Conservation (phyloP, 2,113 vertebrate species). For the Hippocampus guttulatus region DNA sequence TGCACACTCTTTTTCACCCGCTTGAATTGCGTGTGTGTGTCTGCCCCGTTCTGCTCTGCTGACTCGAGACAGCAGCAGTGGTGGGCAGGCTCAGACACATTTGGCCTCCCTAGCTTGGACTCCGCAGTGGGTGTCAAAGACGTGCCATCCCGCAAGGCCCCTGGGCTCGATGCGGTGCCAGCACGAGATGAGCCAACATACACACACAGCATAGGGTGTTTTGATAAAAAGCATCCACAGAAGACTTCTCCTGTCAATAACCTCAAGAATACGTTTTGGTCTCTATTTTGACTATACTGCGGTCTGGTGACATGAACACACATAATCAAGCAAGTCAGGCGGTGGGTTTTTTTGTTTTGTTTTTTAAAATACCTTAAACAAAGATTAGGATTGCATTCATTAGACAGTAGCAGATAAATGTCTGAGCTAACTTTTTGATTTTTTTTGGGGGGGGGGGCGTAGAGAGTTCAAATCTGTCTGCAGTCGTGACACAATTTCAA, state of each 20-base stretch:
- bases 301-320: not conserved
- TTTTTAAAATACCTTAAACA: not conserved
- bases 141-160: conserved; percentile 62
- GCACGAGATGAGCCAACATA: conserved; percentile 32
- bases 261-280: not conserved
- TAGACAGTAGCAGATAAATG: not conserved
- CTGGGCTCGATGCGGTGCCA: conserved; percentile 49
- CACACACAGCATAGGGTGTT: conserved; percentile 9
- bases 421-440: not conserved
- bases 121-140: conserved; percentile 65
- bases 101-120: conserved; percentile 51
- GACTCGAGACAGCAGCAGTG: conserved; percentile 65
- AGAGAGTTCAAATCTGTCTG: not conserved
- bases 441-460: too few species aligned
- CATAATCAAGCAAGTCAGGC: not conserved
- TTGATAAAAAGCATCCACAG: conserved; percentile 11
- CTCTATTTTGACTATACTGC: not conserved
- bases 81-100: conserved; percentile 62
- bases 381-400: not conserved
- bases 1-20: conserved; percentile 19
- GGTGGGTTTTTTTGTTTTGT: too few species aligned
- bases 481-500: not conserved
- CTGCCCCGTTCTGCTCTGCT: conserved; percentile 55
- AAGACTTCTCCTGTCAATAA: conserved; percentile 1
- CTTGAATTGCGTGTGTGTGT: conserved; percentile 14